Evolutionary conservation across 2,888 invertebrate genomes (phyloP).

Genomic region (Meteorus cinctellus): DNA sequence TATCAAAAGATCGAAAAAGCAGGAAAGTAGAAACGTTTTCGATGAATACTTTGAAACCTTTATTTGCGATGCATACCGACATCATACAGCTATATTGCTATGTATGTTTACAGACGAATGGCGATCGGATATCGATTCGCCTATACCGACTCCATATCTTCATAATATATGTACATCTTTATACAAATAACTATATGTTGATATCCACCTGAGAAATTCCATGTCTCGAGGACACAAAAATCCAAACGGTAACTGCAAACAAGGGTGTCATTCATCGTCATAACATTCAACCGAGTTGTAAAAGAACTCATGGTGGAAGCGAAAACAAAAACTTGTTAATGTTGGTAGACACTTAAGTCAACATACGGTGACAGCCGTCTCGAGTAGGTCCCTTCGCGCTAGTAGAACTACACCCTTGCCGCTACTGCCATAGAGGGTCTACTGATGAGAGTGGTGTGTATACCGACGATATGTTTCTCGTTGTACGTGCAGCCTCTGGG

Average conservation of each 20-base stretch:
- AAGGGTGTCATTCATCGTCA: slow-evolving; percentile 27
- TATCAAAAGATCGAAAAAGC: background rate
- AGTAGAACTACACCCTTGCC: slow-evolving; percentile 37
- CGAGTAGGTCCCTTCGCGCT: slow-evolving; percentile 61
- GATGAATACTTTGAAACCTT: background rate
- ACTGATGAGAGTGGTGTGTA: slow-evolving; percentile 42
- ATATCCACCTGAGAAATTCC: slow-evolving; percentile 38
- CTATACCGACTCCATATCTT: slow-evolving; percentile 24
- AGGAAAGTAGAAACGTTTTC: background rate
- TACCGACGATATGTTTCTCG: background rate
- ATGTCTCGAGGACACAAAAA: slow-evolving; percentile 32
- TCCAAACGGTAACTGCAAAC: slow-evolving; percentile 34
- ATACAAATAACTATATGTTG: slow-evolving; percentile 12
- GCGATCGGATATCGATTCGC: slow-evolving; percentile 33
- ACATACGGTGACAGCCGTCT: slow-evolving; percentile 65
- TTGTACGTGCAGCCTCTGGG: slow-evolving; percentile 34
- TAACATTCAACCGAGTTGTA: slow-evolving; percentile 15
- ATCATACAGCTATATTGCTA: background rate
- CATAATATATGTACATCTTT: slow-evolving; percentile 25
- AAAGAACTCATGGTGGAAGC: slow-evolving; percentile 39
- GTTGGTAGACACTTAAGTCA: slow-evolving; percentile 64
- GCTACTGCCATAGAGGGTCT: slow-evolving; percentile 52
- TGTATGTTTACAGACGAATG: slow-evolving; percentile 18
- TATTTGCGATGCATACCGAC: background rate
- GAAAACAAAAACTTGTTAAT: slow-evolving; percentile 60